Conservation (phyloP, 2,113 vertebrate species). For the Gasterosteus nipponicus region DNA sequence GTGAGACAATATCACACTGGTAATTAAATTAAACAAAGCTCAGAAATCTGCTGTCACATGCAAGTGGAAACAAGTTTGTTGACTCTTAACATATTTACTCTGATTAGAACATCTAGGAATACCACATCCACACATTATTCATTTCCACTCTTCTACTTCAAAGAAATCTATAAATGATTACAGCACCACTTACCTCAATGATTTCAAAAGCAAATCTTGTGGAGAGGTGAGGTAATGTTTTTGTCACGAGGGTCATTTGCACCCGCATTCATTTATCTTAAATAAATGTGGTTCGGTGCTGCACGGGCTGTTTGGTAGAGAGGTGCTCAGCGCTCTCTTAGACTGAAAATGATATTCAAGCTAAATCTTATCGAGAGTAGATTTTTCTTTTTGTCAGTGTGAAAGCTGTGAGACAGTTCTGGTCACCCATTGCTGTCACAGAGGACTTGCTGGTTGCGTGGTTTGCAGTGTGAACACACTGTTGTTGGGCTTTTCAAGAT, state of each 20-base stretch:
- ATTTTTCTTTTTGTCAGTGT: slow-evolving; percentile 8
- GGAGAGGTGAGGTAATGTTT: slow-evolving; percentile 32
- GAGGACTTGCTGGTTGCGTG: not conserved
- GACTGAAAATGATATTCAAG: slow-evolving; percentile 27
- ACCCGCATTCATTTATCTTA: slow-evolving; percentile 11
- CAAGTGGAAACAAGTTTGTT: slow-evolving; percentile 4
- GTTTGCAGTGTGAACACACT: not conserved
- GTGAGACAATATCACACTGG: not conserved
- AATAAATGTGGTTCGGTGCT: slow-evolving; percentile 20
- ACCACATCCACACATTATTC: not conserved
- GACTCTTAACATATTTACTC: slow-evolving; percentile 1
- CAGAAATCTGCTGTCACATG: not conserved
- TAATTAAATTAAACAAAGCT: slow-evolving; percentile 16
- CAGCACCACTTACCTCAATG: slow-evolving; percentile 12
- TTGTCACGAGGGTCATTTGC: slow-evolving; percentile 9
- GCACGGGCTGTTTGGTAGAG: slow-evolving; percentile 12
- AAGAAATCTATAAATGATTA: slow-evolving; percentile 29
- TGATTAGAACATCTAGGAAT: not conserved
- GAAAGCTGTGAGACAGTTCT: slow-evolving; percentile 12
- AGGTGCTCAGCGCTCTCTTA: slow-evolving; percentile 7
- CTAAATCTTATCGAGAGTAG: not conserved
- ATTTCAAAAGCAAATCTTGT: slow-evolving; percentile 22
- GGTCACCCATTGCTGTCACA: slow-evolving; percentile 24
- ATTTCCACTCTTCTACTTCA: slow-evolving; percentile 15
- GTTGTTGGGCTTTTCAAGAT: not conserved